phyloP scores from a whole-genome alignment of 2,797 vertebrate species.

The Clarias platycephalus region DNA sequence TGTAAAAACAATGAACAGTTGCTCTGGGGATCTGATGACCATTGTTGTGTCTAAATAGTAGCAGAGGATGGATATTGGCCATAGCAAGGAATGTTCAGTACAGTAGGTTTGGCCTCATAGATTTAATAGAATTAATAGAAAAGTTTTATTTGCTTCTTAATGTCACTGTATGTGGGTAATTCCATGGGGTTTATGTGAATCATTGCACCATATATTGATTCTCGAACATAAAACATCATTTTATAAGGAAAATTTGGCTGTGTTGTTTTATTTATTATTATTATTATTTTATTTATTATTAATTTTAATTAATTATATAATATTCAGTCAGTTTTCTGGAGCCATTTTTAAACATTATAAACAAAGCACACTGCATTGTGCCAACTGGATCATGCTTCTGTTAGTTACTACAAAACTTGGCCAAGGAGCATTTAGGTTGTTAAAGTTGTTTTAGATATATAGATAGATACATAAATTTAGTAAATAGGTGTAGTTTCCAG shows the following conservation, averaged over 20 bases:
- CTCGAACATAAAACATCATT: neutral
- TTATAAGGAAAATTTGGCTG: neutral
- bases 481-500: too few relatives aligned
- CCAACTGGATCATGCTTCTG: neutral
- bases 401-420: neutral
- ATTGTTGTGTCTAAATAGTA: neutral
- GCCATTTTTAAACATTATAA: neutral
- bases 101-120: neutral
- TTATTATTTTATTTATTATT: too few relatives aligned
- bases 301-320: neutral
- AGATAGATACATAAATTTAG: neutral
- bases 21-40: neutral
- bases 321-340: neutral
- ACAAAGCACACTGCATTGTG: neutral
- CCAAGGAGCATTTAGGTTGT: neutral
- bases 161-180: neutral
- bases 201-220: neutral
- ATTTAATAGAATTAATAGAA: neutral
- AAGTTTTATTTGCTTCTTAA: neutral
- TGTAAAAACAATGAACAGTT: neutral
- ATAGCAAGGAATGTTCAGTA: neutral
- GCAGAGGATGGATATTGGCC: neutral
- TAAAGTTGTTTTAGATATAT: neutral
- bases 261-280: too few relatives aligned
- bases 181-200: neutral